Percentiles rank a stretch among this genome's conserved stretches.
These are phyloP conservation scores for Sinocyclocheilus rhinocerous DNA, from an alignment of 2,113 vertebrate species.

Conservation along the genomic window DNA sequence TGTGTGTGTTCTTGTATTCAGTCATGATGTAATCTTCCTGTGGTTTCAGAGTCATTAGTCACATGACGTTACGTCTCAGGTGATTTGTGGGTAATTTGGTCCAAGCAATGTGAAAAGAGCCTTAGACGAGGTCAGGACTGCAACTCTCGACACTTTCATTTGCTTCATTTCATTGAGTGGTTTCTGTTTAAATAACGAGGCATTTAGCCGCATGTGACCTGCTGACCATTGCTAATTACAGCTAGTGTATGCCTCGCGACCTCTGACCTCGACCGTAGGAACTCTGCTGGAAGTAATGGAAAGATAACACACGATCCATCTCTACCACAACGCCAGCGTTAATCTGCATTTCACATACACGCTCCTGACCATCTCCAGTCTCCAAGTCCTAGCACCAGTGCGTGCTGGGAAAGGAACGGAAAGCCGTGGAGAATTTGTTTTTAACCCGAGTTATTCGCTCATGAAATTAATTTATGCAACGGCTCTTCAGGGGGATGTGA, in stretches of 20 bases:
- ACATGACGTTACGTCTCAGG: background rate
- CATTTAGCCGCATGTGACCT: constrained; percentile 71
- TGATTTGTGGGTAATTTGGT: background rate
- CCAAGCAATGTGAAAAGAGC: background rate
- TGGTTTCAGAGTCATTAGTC: background rate
- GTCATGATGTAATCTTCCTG: no score
- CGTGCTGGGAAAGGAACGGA: no score
- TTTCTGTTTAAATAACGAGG: constrained; percentile 71
- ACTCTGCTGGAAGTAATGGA: background rate
- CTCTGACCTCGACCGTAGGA: constrained; percentile 52
- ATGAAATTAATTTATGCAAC: no score
- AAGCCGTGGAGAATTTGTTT: no score
- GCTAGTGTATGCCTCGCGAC: constrained; percentile 45
- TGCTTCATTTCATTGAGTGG: constrained; percentile 65
- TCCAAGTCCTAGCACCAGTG: constrained; percentile 52
- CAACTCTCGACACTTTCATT: constrained; percentile 67
- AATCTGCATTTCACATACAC: constrained; percentile 65
- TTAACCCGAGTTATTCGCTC: no score
- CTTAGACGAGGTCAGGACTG: constrained; percentile 14
- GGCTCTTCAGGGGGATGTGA: no score
- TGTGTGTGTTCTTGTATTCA: no score
- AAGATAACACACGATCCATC: constrained; percentile 71
- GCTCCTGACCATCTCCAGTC: background rate
- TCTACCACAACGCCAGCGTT: constrained; percentile 46
- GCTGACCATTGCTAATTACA: constrained; percentile 74